These are phyloP conservation scores for Apodemus sylvaticus DNA, from an alignment of 2,113 vertebrate genomes.

Conservation along the genomic window DNA sequence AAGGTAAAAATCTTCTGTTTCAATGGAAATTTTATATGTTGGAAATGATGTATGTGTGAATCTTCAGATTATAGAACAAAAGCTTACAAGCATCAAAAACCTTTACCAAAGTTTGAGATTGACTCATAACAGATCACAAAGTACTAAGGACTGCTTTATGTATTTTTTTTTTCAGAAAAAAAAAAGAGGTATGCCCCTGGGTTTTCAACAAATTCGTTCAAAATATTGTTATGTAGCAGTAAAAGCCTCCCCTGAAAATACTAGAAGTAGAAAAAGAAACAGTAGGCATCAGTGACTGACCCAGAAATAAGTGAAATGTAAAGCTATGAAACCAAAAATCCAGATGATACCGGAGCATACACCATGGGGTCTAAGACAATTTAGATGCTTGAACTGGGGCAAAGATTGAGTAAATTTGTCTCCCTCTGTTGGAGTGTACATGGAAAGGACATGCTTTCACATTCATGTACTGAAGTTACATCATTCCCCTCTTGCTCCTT, in stretches of 20 bases:
- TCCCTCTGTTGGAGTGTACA: neutral
- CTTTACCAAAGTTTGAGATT: conserved; percentile 30
- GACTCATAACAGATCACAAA: neutral
- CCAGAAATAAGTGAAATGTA: neutral
- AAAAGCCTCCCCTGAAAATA: neutral
- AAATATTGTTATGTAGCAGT: neutral
- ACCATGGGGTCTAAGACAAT: neutral
- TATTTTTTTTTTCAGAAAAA: neutral
- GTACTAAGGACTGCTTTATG: neutral
- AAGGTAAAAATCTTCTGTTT: conserved; percentile 16
- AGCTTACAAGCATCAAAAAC: neutral
- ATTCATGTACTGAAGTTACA: neutral
- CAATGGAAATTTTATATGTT: neutral
- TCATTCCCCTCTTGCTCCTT: neutral
- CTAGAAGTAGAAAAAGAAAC: neutral
- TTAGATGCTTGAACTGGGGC: neutral
- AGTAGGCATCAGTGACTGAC: neutral
- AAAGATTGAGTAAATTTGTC: neutral
- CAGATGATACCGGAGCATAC: neutral
- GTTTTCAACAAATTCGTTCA: neutral
- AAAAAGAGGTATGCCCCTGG: neutral
- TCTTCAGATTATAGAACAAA: neutral
- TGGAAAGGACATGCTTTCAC: neutral
- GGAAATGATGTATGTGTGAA: neutral
- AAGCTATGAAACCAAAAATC: neutral